Percentiles rank a stretch among this genome's conserved stretches.
phyloP scores from a whole-genome alignment of 2,113 vertebrate genomes.

The Halichoeres trimaculatus region DNA sequence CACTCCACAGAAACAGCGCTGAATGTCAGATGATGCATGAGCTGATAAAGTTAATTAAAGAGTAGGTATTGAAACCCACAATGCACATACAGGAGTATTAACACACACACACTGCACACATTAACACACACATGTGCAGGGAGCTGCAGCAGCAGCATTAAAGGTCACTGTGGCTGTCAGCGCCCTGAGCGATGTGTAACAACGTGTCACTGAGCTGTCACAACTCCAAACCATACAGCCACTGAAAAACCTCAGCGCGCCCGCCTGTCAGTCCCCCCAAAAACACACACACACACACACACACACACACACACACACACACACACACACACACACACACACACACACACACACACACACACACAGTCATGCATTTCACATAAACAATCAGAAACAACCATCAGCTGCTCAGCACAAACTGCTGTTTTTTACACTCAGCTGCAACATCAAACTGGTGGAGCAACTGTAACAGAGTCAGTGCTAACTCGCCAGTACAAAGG shows the following conservation, averaged over 20 bases:
- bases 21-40: slow-evolving; percentile 36
- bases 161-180: slow-evolving; percentile 69
- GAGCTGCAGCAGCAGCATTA: slow-evolving; percentile 43
- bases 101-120: slow-evolving; percentile 18
- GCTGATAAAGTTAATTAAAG: slow-evolving; percentile 31
- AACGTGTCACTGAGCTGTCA: slow-evolving; percentile 76
- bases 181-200: slow-evolving; percentile 70
- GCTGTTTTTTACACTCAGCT: slow-evolving; percentile 32
- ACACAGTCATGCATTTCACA: neutral
- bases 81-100: slow-evolving; percentile 3
- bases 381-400: slow-evolving; percentile 17
- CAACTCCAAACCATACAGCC: slow-evolving; percentile 45
- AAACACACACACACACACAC: neutral
- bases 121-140: slow-evolving; percentile 16
- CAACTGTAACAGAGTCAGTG: neutral
- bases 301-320: slow-evolving; percentile 1
- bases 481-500: no score
- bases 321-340: neutral
- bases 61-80: slow-evolving; percentile 9
- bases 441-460: slow-evolving; percentile 22
- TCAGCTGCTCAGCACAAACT: slow-evolving; percentile 25
- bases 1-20: slow-evolving; percentile 13
- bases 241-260: slow-evolving; percentile 48
- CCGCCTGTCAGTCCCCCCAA: slow-evolving; percentile 19
- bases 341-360: neutral